phyloP scores from a whole-genome alignment of 2,797 vertebrate genomes.

The Perodicticus potto region DNA sequence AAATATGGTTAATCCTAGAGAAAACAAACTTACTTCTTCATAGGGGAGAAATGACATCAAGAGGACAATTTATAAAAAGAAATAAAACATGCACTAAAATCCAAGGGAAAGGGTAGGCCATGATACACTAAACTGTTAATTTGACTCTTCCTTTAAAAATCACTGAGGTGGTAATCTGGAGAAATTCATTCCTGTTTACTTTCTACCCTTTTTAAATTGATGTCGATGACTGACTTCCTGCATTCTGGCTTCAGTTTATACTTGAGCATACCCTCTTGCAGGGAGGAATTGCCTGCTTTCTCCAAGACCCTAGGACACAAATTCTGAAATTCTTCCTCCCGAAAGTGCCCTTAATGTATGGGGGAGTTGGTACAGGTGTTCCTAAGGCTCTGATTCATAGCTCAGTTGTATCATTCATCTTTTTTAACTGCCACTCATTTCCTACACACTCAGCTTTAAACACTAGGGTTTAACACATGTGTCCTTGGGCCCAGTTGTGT shows the following conservation, averaged over 20 bases:
- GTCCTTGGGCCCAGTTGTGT: neutral
- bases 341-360: neutral
- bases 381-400: neutral
- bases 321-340: neutral
- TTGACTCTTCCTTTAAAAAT: conserved; percentile 51
- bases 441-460: neutral
- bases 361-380: neutral
- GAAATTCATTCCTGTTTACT: neutral
- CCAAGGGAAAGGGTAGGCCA: neutral
- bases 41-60: neutral
- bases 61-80: neutral
- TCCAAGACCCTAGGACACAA: neutral
- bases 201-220: conserved; percentile 7
- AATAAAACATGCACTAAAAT: neutral
- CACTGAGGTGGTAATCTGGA: neutral
- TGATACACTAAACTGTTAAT: neutral
- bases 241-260: neutral
- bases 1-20: neutral
- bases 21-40: neutral
- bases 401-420: neutral
- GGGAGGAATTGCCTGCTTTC: neutral
- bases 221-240: neutral
- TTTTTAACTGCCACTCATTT: neutral
- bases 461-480: neutral
- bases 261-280: neutral